Base-by-base conservation (phyloP, 2,113 vertebrate genomes). In the Peucedramus taeniatus region DNA sequence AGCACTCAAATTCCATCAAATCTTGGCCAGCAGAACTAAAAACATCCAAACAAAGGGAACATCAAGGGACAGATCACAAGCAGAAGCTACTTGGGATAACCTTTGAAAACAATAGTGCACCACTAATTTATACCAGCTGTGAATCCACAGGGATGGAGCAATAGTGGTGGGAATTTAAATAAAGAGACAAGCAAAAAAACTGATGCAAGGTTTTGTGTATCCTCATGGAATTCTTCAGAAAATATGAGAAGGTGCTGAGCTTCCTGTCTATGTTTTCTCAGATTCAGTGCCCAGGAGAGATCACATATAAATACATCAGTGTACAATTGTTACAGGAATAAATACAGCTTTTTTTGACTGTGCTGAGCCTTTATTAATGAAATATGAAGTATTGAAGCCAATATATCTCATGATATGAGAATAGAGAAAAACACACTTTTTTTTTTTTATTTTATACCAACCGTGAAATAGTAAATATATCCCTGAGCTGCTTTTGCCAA, bases 61-160 rank as follows among this genome's bases (percentile, higher is more conserved):
- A 78, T 76, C 60, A 94, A 93, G 68, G 72, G 77, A 60, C 24
- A 77, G 79, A 90, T 81, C 2, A 0, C 71, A 86, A 83, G 76
- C 45, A 92, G 86, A 95, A 92, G 76, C 80, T 93, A 81, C 63
- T 92, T 61, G 39, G 54, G 84, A 39, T 50, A 93, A 74, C 44
- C 44, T 85, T 83, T 92, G 76, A 70, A 94, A 95, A 94, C 80
- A 92, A 89, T 59, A 74, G 51, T 39, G 44, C 24, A 23, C 60
- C 26, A 27, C 76, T 94, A 81, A 97, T 90, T 92, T 83, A 63
- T 50, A 75, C 63, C 94, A 93, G 61, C 87, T 78, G 93, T 50
- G 68, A 90, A 86, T 68, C 64, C 72, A 75, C 45, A 75, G 83
- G 60, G 77, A 89, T 64, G 33, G 11, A 92, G 42, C 50, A 74